phyloP scores from a whole-genome alignment of 2,797 vertebrate genomes.

The Parauchenoglanis ngamensis region DNA sequence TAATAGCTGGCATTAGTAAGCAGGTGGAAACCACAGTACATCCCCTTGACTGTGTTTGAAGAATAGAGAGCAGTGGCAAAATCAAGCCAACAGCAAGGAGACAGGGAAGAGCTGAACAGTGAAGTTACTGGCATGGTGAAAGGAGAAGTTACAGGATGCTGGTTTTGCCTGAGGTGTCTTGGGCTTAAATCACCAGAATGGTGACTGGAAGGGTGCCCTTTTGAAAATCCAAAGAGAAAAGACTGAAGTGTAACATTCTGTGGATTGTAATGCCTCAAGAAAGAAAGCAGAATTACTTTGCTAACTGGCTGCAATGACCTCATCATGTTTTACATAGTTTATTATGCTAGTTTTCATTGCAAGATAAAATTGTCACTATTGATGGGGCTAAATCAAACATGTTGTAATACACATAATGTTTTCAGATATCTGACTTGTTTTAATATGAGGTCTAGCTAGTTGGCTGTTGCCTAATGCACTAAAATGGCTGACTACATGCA shows the following conservation, averaged over 20 bases:
- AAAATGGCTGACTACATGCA: not conserved
- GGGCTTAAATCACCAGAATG: not conserved
- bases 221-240: not conserved
- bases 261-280: not conserved
- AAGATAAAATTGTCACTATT: not conserved
- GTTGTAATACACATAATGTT: not conserved
- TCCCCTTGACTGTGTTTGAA: not conserved
- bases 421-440: not conserved
- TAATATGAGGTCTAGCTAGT: not conserved
- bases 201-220: not conserved
- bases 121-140: not conserved
- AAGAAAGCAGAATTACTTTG: not conserved
- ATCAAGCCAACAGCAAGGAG: not conserved
- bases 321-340: not conserved
- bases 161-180: not conserved
- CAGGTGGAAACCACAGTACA: not conserved
- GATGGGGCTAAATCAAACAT: not conserved
- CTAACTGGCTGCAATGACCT: not conserved
- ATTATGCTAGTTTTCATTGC: not conserved
- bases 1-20: not conserved
- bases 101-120: not conserved
- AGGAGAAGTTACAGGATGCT: not conserved
- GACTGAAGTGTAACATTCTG: not conserved
- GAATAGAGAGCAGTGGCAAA: not conserved
- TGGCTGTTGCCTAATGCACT: not conserved